Base-by-base conservation (phyloP, 2,888 invertebrate genomes). In the Dendrolimus houi region DNA sequence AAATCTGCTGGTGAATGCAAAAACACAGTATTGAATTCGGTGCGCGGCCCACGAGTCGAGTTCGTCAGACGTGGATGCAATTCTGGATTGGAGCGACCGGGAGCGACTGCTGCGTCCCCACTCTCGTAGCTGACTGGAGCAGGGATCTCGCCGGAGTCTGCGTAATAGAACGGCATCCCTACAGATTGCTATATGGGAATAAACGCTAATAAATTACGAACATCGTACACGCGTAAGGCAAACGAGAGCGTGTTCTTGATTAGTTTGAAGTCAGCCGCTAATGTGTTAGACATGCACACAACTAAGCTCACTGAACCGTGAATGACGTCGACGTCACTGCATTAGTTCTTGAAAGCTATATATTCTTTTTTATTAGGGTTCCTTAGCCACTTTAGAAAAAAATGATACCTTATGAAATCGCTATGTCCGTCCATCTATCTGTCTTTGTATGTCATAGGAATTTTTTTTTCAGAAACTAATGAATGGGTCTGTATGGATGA, bases 151-250 rank as follows among this genome's bases (percentile, higher is more conserved):
- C 72, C 84, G 87, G 90, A 89, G 90, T 89, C 90, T 90, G 90
- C 90, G 90, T 90, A 89, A 85, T 88, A 78, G 87, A 75, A 82
- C 84, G 78, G 77, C 79, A 87, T 88, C 87, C 84, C 86, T 85
- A 86, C 87, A 88, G 87, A 87, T 87, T 87, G 84, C 83, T 87
- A 81, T 88, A 86, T 85, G 84, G 83, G 89, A 87, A 89, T 90
- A 87, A 89, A 84, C 79, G 85, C 83, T 89, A 87, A 88, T 89
- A 89, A 89, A 89, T 89, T 89, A 89, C 85, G 80, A 81, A 85
- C 85, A 83, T 81, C 78, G 84, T 84, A 85, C 85, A 83, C 81
- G 85, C 83, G 84, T 83, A 78, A 82, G 78, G 80, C 81, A 79
- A 81, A 81, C 77, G 75, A 77, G 74, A 77, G 83, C 75, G 74